Conservation (phyloP, 2,888 invertebrate genomes). For the Conomelus anceps region DNA sequence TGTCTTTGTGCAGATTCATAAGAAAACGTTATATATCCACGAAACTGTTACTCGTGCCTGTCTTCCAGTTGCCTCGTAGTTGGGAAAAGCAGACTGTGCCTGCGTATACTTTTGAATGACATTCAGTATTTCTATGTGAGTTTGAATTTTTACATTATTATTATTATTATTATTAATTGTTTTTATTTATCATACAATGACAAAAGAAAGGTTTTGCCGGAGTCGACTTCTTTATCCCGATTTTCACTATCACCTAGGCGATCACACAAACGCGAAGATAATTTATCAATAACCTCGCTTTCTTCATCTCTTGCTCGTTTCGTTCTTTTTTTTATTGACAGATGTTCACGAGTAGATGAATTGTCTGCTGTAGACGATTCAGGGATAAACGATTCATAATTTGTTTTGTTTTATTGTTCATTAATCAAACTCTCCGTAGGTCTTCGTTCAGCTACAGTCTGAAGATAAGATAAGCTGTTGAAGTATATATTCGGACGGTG, state of each 20-base stretch:
- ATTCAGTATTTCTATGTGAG: not conserved
- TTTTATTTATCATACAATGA: not conserved
- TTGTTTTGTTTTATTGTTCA: not conserved
- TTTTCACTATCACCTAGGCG: not conserved
- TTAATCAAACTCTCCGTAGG: not conserved
- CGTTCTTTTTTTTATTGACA: not conserved
- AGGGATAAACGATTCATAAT: not conserved
- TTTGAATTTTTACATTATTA: not conserved
- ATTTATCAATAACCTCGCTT: not conserved
- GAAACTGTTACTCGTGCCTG: not conserved
- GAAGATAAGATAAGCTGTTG: not conserved
- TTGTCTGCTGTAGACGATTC: no score
- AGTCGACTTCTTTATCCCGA: not conserved
- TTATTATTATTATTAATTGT: not conserved
- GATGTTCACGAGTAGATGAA: no score
- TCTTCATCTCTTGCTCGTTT: not conserved
- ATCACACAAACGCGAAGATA: not conserved
- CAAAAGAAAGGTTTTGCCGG: not conserved
- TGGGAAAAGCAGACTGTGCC: not conserved
- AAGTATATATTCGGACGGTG: not conserved
- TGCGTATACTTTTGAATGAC: not conserved
- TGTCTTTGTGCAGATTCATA: not conserved
- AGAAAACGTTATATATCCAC: not conserved
- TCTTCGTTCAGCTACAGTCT: not conserved
- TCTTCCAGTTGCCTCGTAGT: not conserved